Base-by-base conservation (phyloP, 2,797 vertebrate species). In the Myoxocephalus aenaeus region DNA sequence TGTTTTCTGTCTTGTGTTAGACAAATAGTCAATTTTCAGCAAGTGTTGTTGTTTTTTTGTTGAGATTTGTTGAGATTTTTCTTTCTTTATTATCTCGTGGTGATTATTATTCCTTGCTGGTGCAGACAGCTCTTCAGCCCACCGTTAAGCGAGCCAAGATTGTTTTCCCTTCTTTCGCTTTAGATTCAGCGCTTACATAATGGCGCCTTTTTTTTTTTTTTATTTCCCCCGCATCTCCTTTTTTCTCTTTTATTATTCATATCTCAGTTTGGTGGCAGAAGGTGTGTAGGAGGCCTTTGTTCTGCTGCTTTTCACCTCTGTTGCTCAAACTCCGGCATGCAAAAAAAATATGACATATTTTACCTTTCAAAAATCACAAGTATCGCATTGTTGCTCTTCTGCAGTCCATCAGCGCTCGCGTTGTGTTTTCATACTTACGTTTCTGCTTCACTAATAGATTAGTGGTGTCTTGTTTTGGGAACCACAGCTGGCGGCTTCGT, bases 271-370 rank as follows among this genome's bases (percentile, higher is more conserved):
- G 72, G 70, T 71, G 63, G 48, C 86, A 87, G 83, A 69, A 66
- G 75, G 66, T 82, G 82, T 75, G 86, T 86, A 48, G 90, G 87
- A 83, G 75, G 82, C 61, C 64, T 56, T 79, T 74, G 29, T 82
- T 79, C 54, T 54, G 44, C 34, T 42, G 11, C 44, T 4, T 42
- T 51, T 38, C 53, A 56, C 68, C 27, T 72, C 75, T 81, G 61
- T 3, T 78, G n/a, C 51, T 73, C 42, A 67, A 61, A 68, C 53
- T 27, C 13, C 5, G 12, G 46, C 44, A 22, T 38, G 18, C 15
- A 3, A 32, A 29, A 34, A 7, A 65, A 70, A 66, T 20, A 25
- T 25, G 29, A 82, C 40, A 63, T 46, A n/a, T 61, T 68, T 64
- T 53, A 58, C 29, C 22, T 42, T 64, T 66, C 10, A 40, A 0